These are phyloP conservation scores for Sparidentex hasta DNA, from an alignment of 2,797 vertebrate genomes.

Conservation along the genomic window DNA sequence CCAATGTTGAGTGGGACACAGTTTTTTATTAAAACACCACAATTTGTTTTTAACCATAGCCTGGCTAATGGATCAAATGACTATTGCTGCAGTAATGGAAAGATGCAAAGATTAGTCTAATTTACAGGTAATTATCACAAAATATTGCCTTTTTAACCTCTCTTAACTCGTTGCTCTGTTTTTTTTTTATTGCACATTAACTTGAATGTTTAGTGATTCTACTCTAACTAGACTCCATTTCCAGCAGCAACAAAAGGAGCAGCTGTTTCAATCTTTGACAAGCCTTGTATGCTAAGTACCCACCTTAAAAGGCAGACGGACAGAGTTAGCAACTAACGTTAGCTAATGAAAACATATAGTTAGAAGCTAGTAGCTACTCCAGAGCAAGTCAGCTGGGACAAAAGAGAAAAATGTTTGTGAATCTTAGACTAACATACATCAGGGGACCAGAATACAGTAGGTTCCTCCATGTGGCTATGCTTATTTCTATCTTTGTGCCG, in stretches of 20 bases:
- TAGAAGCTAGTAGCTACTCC: neutral
- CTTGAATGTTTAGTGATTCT: neutral
- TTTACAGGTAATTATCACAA: neutral
- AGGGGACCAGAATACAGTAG: neutral
- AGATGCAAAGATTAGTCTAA: neutral
- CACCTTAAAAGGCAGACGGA: neutral
- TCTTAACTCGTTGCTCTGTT: neutral
- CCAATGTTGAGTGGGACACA: neutral
- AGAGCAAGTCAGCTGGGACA: too few species aligned
- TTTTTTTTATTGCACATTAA: conserved; percentile 1
- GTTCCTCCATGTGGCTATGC: neutral
- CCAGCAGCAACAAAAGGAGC: neutral
- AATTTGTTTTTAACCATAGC: neutral
- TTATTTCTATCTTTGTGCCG: neutral
- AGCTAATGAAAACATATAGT: neutral
- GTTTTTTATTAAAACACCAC: neutral
- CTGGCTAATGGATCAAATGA: neutral
- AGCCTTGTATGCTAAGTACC: neutral
- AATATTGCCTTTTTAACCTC: neutral
- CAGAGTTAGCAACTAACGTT: neutral
- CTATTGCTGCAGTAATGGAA: neutral
- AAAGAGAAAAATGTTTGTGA: neutral
- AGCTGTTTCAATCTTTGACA: neutral
- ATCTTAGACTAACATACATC: neutral
- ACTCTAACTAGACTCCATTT: neutral